These are phyloP conservation scores for Dermatophagoides farinae DNA, from an alignment of 1,140 invertebrate species.

Conservation along the genomic window DNA sequence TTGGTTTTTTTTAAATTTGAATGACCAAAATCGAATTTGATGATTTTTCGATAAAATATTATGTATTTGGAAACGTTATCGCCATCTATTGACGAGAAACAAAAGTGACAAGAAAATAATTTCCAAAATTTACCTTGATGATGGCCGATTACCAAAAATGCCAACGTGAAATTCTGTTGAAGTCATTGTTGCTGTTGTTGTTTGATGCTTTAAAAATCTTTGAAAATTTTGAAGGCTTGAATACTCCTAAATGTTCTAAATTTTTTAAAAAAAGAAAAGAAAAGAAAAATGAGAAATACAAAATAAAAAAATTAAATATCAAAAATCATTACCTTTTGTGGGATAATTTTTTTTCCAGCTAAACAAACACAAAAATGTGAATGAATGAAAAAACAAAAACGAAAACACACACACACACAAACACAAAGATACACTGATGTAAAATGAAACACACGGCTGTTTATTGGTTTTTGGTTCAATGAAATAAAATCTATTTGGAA, in stretches of 20 bases:
- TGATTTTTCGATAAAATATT: neutral
- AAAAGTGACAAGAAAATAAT: neutral
- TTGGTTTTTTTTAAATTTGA: neutral
- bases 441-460: too few relatives aligned
- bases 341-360: too few relatives aligned
- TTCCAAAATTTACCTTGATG: neutral
- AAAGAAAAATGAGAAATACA: neutral
- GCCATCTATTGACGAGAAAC: neutral
- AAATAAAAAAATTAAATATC: neutral
- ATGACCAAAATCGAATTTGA: neutral
- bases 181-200: neutral
- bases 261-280: neutral
- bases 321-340: neutral
- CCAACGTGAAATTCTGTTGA: slow-evolving; percentile 1
- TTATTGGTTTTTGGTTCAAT: too few relatives aligned
- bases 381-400: too few relatives aligned
- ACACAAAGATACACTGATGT: too few relatives aligned
- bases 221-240: neutral
- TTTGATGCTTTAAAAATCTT: neutral
- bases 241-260: neutral
- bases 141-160: neutral
- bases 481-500: neutral
- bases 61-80: neutral
- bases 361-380: too few relatives aligned
- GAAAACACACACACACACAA: too few relatives aligned